These are phyloP conservation scores for Pagrus major DNA, from an alignment of 2,113 vertebrate species.

Conservation along the genomic window DNA sequence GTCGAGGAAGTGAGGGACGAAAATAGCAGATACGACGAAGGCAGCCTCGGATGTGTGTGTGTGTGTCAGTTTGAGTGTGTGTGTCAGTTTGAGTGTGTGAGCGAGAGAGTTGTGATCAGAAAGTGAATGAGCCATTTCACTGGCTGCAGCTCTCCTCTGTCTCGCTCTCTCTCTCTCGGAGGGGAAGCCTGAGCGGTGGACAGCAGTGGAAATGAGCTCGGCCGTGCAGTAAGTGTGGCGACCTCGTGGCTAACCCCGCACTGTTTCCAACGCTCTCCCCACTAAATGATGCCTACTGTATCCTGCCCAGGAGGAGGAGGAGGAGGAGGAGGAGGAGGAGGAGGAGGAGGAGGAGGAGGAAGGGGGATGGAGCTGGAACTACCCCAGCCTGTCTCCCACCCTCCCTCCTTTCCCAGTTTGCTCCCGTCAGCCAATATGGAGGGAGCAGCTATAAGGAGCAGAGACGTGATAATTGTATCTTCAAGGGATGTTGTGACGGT, in stretches of 20 bases:
- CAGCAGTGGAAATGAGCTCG: constrained; percentile 82
- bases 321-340: constrained; percentile 13
- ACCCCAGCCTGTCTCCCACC: background rate
- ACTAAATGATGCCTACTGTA: constrained; percentile 77
- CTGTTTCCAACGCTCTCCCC: constrained; percentile 70
- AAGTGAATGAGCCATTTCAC: constrained; percentile 83
- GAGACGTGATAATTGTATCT: constrained; percentile 33
- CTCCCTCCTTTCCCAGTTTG: too few species aligned
- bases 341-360: constrained; percentile 12
- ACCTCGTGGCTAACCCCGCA: constrained; percentile 75
- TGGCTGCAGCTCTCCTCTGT: constrained; percentile 33
- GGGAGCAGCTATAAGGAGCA: constrained; percentile 25
- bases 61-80: constrained; percentile 33
- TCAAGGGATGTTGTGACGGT: constrained; percentile 13
- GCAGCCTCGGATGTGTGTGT: constrained; percentile 39
- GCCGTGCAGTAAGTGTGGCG: constrained; percentile 82
- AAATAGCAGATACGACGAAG: constrained; percentile 63
- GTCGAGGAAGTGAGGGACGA: constrained; percentile 38
- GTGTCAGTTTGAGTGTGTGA: constrained; percentile 60
- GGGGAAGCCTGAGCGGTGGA: constrained; percentile 61
- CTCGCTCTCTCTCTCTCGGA: constrained; percentile 26
- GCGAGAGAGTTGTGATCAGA: constrained; percentile 75
- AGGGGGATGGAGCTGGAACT: constrained; percentile 15
- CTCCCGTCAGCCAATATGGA: constrained; percentile 32
- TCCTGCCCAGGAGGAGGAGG: constrained; percentile 55